Evolutionary conservation across 2,797 vertebrate species (phyloP), one percentile per base, ranked within the genome.

Genomic region (Diplodus sargus): DNA sequence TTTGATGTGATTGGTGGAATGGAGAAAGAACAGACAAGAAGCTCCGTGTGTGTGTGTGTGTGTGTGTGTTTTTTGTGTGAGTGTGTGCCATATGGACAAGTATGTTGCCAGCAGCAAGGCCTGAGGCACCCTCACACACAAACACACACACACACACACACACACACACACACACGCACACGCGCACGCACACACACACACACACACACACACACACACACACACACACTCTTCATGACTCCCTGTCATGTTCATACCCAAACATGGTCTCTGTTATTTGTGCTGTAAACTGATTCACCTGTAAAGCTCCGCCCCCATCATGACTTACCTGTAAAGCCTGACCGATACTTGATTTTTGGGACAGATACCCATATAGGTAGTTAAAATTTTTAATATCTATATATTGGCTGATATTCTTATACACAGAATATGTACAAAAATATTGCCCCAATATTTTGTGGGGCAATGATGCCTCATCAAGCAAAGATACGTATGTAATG

Each of bases 161-260:
- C 61, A 62, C 39, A 43, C 59, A 45, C n/a, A 16, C 60, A 63
- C 60, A 45, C 60, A 7, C 22, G 5, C 42, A 42, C 58, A 43
- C n/a, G 15, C n/a, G 23, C 59, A 45, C n/a, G 10, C 60, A 63
- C 60, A 45, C 61, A 7, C 22, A 61, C n/a, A 45, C 59, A 45
- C n/a, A 16, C 60, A 63, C 61, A 47, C 61, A 7, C 22, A 45
- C n/a, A 45, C 59, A 45, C n/a, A 16, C 60, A 63, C 61, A 47
- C 61, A 7, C 22, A 43, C 59, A 43, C n/a, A 22, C 4, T n/a
- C 51, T 4, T 22, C 20, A 52, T n/a, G 51, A 52, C 11, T 51
- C 48, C 17, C 13, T 39, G 17, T 49, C 48, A 49, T 49, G 5
- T 39, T 39, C 34, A 10, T 48, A 16, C 16, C 7, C 48, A 20